Percentiles rank a stretch among this genome's conserved stretches.
phyloP scores from a whole-genome alignment of 1,140 invertebrate genomes.

The Coenobita brevimanus region DNA sequence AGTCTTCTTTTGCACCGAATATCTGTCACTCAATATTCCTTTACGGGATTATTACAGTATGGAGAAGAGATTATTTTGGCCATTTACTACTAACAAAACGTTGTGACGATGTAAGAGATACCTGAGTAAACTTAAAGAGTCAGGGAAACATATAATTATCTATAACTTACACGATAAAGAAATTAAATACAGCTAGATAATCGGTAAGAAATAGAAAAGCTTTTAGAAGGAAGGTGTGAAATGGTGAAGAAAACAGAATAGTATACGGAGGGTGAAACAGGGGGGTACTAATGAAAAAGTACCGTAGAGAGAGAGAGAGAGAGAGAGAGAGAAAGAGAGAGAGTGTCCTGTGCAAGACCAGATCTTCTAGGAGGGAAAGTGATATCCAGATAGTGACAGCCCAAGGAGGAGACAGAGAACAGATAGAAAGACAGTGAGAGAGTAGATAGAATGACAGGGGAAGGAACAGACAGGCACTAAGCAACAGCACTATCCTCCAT shows the following conservation, averaged over 20 bases:
- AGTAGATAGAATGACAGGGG: neutral
- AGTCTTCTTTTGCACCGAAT: too few relatives aligned
- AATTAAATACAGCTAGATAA: too few relatives aligned
- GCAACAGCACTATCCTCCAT: conserved; percentile 21
- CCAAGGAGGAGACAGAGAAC: conserved; percentile 15
- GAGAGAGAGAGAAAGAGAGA: neutral
- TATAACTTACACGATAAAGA: too few relatives aligned
- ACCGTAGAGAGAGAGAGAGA: neutral
- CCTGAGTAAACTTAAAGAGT: too few relatives aligned
- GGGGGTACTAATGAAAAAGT: neutral
- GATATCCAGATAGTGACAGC: conserved; percentile 16
- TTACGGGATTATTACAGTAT: too few relatives aligned
- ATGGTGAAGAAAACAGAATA: neutral
- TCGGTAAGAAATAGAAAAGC: too few relatives aligned
- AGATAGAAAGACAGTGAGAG: neutral
- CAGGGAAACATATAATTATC: too few relatives aligned
- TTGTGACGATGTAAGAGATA: too few relatives aligned
- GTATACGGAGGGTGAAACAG: neutral
- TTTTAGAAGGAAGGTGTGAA: too few relatives aligned
- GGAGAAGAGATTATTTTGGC: too few relatives aligned
- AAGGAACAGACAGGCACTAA: neutral
- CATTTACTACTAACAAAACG: too few relatives aligned
- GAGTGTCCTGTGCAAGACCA: neutral
- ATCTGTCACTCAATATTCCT: too few relatives aligned
- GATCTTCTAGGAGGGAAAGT: neutral